Conservation (phyloP, 2,797 vertebrate species). For the Fratercula arctica region DNA sequence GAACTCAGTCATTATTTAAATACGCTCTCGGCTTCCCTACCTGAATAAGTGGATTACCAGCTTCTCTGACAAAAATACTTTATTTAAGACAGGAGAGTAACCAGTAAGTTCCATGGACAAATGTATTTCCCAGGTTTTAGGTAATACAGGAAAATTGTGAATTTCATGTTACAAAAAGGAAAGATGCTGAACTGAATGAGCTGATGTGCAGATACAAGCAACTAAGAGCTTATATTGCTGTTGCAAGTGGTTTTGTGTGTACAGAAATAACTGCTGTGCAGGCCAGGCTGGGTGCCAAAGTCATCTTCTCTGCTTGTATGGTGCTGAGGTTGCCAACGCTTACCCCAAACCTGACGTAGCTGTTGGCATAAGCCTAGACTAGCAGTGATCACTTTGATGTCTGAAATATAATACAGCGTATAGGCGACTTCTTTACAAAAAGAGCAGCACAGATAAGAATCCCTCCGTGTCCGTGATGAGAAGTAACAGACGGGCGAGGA, state of each 20-base stretch:
- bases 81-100: neutral
- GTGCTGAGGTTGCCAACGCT: conserved; percentile 6
- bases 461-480: neutral
- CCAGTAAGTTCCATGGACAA: neutral
- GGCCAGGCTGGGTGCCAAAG: conserved; percentile 33
- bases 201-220: neutral
- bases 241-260: neutral
- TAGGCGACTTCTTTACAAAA: rapidly evolving
- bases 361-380: neutral
- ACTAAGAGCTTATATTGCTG: conserved; percentile 2
- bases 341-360: neutral
- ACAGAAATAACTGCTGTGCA: conserved; percentile 42
- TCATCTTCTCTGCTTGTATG: neutral
- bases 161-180: neutral
- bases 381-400: neutral
- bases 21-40: neutral
- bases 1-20: neutral
- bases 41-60: neutral
- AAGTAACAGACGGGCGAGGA: neutral
- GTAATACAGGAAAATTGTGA: neutral
- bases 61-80: neutral
- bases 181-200: neutral
- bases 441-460: neutral
- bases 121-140: neutral
- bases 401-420: neutral